Evolutionary conservation across 2,797 vertebrate species (phyloP).

Genomic region (Eospalax fontanierii): DNA sequence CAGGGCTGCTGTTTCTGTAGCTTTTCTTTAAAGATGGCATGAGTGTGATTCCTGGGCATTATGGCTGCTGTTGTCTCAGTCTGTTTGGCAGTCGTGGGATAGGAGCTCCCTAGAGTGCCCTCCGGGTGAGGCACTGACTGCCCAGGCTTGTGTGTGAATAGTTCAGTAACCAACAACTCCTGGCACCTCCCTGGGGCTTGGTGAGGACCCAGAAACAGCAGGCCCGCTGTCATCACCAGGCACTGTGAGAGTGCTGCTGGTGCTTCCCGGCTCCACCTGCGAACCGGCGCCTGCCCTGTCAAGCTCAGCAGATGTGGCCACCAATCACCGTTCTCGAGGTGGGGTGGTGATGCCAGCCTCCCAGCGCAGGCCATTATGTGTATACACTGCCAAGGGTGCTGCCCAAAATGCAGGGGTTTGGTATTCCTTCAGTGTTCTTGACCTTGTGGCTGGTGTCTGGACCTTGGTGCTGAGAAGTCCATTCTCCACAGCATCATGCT

Average conservation of each 20-base stretch:
- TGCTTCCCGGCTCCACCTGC: too few relatives aligned
- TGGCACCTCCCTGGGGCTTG: accelerated
- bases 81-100: accelerated
- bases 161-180: not conserved
- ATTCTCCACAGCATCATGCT: not conserved
- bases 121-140: not conserved
- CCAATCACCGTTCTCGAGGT: accelerated
- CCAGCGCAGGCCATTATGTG: not conserved
- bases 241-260: not conserved
- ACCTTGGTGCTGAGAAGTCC: not conserved
- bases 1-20: accelerated
- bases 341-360: not conserved
- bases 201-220: not conserved
- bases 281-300: not conserved
- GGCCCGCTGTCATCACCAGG: accelerated
- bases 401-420: not conserved
- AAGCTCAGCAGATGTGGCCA: not conserved
- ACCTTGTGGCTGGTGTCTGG: not conserved
- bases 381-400: accelerated
- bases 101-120: not conserved
- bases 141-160: not conserved
- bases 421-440: accelerated
- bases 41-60: accelerated
- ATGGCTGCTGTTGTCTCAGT: not conserved
- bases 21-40: accelerated